Conservation (phyloP, 2,888 invertebrate species). For the Augiades crinisus region DNA sequence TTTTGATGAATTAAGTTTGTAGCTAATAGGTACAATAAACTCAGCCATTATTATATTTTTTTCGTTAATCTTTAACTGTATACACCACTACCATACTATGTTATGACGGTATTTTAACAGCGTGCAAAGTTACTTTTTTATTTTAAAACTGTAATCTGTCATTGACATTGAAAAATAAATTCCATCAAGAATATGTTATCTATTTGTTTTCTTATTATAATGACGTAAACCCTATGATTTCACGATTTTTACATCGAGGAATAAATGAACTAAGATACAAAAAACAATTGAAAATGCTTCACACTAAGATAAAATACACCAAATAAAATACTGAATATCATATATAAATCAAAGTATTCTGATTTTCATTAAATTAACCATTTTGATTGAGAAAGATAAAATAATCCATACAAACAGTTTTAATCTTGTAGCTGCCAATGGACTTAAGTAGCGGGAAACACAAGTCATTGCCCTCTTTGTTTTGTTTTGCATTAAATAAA, state of each 20-base stretch:
- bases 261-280: too few relatives aligned
- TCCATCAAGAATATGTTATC: conserved; percentile 60
- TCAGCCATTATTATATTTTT: conserved; percentile 64
- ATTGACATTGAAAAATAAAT: conserved; percentile 74
- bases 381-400: too few relatives aligned
- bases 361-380: too few relatives aligned
- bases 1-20: conserved; percentile 66
- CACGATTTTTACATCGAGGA: too few relatives aligned
- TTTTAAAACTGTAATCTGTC: conserved; percentile 65
- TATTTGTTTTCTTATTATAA: conserved; percentile 43
- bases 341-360: too few relatives aligned
- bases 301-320: too few relatives aligned
- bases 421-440: too few relatives aligned
- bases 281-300: too few relatives aligned
- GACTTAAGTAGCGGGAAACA: too few relatives aligned
- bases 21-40: conserved; percentile 62
- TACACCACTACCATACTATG: conserved; percentile 52
- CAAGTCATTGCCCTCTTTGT: conserved; percentile 1
- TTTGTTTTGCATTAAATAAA: background rate
- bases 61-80: conserved; percentile 59
- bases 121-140: conserved; percentile 50
- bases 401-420: too few relatives aligned
- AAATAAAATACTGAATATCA: too few relatives aligned
- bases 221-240: background rate
- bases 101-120: conserved; percentile 58